phyloP scores from a whole-genome alignment of 2,888 invertebrate species.

The Rhynchonema sp. region DNA sequence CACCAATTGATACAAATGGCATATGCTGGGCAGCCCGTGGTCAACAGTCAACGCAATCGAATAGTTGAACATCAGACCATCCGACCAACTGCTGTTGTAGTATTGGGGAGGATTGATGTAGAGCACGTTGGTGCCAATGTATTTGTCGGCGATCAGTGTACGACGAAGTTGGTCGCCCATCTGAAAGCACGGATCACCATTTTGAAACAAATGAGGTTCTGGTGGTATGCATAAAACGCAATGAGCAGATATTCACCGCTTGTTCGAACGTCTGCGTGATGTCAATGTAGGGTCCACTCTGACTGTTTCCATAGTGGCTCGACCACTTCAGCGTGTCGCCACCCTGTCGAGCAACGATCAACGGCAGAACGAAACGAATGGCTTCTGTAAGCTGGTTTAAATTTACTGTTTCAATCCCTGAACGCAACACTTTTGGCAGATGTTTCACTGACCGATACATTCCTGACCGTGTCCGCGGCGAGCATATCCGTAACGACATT shows the following conservation, averaged over 20 bases:
- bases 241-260: not conserved
- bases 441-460: slow-evolving; percentile 12
- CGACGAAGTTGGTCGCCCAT: not conserved
- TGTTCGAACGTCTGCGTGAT: slow-evolving; percentile 19
- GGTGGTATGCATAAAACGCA: not conserved
- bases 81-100: slow-evolving; percentile 23
- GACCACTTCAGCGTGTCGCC: slow-evolving; percentile 20
- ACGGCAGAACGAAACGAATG: slow-evolving; percentile 16
- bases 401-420: too few species aligned
- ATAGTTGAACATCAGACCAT: slow-evolving; percentile 24
- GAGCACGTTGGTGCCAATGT: slow-evolving; percentile 19
- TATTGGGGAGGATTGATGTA: slow-evolving; percentile 26
- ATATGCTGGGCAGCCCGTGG: slow-evolving; percentile 14
- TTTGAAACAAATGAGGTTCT: too few species aligned
- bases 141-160: slow-evolving; percentile 14
- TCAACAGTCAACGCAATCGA: slow-evolving; percentile 1
- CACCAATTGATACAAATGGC: slow-evolving; percentile 23
- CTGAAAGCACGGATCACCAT: not conserved
- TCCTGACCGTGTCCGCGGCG: slow-evolving; percentile 13
- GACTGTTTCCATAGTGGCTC: slow-evolving; percentile 19
- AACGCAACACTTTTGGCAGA: too few species aligned
- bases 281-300: slow-evolving; percentile 21
- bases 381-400: slow-evolving; percentile 6
- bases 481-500: slow-evolving; percentile 22
- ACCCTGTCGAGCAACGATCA: slow-evolving; percentile 17